Base-by-base conservation (phyloP, 2,113 vertebrate species). In the Siniperca chuatsi region DNA sequence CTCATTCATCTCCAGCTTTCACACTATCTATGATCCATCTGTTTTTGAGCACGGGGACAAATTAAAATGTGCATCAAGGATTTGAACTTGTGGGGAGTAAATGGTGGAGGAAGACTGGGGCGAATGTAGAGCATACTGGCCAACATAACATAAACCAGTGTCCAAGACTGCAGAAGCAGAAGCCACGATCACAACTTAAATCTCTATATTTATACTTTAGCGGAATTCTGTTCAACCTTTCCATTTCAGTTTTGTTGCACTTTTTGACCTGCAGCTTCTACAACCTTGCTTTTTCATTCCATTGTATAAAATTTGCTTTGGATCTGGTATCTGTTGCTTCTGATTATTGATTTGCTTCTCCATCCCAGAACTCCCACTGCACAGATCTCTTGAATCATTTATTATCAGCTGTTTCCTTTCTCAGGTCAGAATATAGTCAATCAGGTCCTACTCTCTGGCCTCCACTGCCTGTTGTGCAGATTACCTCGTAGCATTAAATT, bases 381-480 rank as follows among this genome's bases (percentile, higher is more conserved):
- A 50, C 70, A 67, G 9, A 67, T 68, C 76, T 83, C 46, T 29
- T 86, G 82, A 83, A 89, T 89, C 25, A 81, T 91, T 89, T 83
- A 91, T 83, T 11, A 79, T 62, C 58, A 72, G n/a, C 15, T 4
- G 46, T 77, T 82, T 81, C 52, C 65, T 81, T 69, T 44, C n/a
- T 55, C 60, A 44, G 16, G 48, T 75, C 78, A 65, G 40, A 60
- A n/a, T 1, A 46, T 29, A 60, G 11, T 1, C 20, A 3, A 2
- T 25, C 55, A 58, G 40, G 10, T 58, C 42, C 46, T 29, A 0
- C 13, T 44, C 12, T 68, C 23, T 15, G 40, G 60, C 18, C 57
- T 48, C 60, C 11, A 2, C 16, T 4, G 10, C 23, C 35, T 75
- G 23, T n/a, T 50, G 57, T 33, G 6, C 13, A 33, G 35, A 33